Evolutionary conservation across 2,888 invertebrate genomes (phyloP).

Genomic region (Watsonalla cultraria): DNA sequence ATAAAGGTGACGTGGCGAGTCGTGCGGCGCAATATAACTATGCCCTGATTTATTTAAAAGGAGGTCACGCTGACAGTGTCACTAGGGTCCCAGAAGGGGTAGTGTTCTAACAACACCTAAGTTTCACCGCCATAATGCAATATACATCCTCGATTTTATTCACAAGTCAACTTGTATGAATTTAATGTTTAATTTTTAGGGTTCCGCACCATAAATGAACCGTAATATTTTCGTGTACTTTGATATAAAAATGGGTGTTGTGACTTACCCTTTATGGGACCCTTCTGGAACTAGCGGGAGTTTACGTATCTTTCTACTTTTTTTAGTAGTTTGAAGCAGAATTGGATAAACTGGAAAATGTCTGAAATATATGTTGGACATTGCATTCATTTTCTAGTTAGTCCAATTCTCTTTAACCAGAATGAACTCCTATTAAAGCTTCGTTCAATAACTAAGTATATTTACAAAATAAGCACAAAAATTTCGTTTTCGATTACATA

Average conservation of each 20-base stretch:
- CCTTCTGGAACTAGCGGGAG: too few relatives aligned
- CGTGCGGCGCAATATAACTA: neutral
- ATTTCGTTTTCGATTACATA: neutral
- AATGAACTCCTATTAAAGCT: slow-evolving; percentile 17
- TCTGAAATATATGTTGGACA: too few relatives aligned
- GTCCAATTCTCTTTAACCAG: neutral
- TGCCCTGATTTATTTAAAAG: neutral
- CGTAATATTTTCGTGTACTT: neutral
- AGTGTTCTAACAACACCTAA: too few relatives aligned
- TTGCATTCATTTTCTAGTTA: neutral
- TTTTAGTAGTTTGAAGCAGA: neutral
- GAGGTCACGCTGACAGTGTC: neutral
- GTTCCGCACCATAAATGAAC: too few relatives aligned
- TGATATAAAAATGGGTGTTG: neutral
- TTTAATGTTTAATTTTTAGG: too few relatives aligned
- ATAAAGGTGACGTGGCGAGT: neutral
- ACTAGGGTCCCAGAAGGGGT: neutral
- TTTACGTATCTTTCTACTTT: too few relatives aligned
- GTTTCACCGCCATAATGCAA: too few relatives aligned
- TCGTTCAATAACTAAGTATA: slow-evolving; percentile 14
- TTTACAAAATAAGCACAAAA: slow-evolving; percentile 25
- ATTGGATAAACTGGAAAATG: too few relatives aligned
- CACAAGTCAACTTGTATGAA: too few relatives aligned
- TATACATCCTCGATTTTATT: too few relatives aligned
- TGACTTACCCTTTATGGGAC: too few relatives aligned